A percentile compares a stretch with the other conserved stretches of the same genome.
Evolutionary conservation across 2,888 invertebrate species (phyloP).

Genomic region (Argyra leucocephala): DNA sequence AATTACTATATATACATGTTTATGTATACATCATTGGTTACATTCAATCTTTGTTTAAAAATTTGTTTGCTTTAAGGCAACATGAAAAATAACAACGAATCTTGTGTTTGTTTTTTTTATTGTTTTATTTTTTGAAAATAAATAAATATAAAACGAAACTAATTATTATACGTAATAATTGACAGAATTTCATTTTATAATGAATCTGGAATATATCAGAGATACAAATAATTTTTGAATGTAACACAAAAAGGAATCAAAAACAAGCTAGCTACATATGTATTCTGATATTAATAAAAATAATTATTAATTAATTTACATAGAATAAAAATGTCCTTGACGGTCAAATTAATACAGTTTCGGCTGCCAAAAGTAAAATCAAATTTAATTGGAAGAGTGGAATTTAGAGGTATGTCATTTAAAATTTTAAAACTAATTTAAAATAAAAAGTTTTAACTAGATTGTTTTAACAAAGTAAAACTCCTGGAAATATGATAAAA

Average conservation of each 20-base stretch:
- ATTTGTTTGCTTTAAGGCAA: too few species aligned
- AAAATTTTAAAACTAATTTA: too few species aligned
- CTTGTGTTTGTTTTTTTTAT: too few species aligned
- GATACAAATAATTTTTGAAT: not conserved
- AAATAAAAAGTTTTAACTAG: too few species aligned
- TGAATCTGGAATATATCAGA: not conserved
- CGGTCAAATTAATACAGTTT: conserved; percentile 58
- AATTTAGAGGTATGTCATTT: conserved; percentile 73
- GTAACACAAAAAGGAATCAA: not conserved
- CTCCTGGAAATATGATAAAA: too few species aligned
- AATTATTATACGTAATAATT: not conserved
- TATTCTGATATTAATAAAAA: too few species aligned
- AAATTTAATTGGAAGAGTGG: conserved; percentile 57
- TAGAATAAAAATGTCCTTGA: conserved; percentile 55
- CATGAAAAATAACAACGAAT: too few species aligned
- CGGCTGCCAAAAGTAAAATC: conserved; percentile 58
- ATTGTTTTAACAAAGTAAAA: too few species aligned
- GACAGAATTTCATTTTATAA: not conserved
- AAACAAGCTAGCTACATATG: too few species aligned
- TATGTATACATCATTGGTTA: not conserved
- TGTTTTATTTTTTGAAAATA: too few species aligned
- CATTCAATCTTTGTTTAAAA: too few species aligned
- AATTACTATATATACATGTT: not conserved
- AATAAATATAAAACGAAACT: not conserved
- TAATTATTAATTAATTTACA: too few species aligned